Percentiles rank a stretch among this genome's conserved stretches.
Conservation (phyloP, 2,888 invertebrate genomes). For the Crossocerus cetratus region DNA sequence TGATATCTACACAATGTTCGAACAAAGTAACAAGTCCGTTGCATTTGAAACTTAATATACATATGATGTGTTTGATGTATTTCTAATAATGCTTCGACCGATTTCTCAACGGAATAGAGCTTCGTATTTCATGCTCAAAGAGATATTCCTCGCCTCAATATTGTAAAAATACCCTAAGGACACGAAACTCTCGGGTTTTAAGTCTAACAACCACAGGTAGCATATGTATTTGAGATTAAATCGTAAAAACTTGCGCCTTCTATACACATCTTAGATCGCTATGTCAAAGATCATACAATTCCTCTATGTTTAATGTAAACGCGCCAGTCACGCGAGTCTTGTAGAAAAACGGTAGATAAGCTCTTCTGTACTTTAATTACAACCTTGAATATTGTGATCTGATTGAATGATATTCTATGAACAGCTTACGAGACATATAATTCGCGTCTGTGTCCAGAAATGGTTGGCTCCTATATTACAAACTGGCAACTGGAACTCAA, state of each 20-base stretch:
- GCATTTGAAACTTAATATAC: background rate
- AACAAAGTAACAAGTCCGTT: background rate
- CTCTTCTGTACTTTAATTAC: background rate
- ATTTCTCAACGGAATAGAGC: slow-evolving; percentile 27
- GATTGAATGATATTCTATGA: background rate
- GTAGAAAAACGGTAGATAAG: slow-evolving; percentile 1
- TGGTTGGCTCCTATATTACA: background rate
- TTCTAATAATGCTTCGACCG: background rate
- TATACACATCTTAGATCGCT: slow-evolving; percentile 23
- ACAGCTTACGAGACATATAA: too few species aligned
- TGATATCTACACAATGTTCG: background rate
- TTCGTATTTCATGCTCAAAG: slow-evolving; percentile 10
- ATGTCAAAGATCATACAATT: slow-evolving; percentile 22
- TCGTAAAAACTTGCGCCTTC: slow-evolving; percentile 35
- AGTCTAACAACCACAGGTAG: slow-evolving; percentile 9
- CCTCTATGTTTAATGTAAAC: slow-evolving; percentile 21
- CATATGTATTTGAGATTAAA: slow-evolving; percentile 23
- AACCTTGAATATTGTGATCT: background rate
- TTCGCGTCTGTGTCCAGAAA: too few species aligned
- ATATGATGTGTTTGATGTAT: slow-evolving; percentile 8
- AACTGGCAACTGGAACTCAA: background rate
- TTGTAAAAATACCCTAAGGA: slow-evolving; percentile 41
- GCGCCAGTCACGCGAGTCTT: background rate
- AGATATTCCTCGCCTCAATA: slow-evolving; percentile 20
- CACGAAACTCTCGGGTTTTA: slow-evolving; percentile 24